A percentile compares a stretch with the other conserved stretches of the same genome.
These are phyloP conservation scores for Albula goreensis DNA, from an alignment of 2,113 vertebrate species.

Conservation along the genomic window DNA sequence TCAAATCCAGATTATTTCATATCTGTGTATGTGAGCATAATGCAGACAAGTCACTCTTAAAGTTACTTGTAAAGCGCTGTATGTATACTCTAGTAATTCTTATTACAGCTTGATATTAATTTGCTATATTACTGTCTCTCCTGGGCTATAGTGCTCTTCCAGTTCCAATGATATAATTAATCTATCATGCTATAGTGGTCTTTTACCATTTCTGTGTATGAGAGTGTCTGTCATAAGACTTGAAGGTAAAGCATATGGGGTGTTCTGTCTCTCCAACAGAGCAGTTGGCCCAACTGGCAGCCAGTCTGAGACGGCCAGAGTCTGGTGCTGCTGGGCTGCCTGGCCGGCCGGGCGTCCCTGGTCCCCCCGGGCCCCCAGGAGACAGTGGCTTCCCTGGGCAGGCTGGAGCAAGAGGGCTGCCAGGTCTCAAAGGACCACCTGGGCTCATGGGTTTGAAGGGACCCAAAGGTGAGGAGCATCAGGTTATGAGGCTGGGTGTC, in stretches of 20 bases:
- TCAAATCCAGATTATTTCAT: too few species aligned
- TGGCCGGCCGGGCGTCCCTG: conserved; percentile 85
- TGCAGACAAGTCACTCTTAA: too few species aligned
- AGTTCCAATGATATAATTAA: too few species aligned
- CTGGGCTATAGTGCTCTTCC: too few species aligned
- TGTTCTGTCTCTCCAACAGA: conserved; percentile 68
- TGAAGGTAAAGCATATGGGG: neutral
- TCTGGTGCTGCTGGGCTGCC: conserved; percentile 86
- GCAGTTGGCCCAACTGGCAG: conserved; percentile 90
- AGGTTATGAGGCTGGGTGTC: too few species aligned
- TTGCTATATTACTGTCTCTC: too few species aligned
- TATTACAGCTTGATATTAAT: too few species aligned
- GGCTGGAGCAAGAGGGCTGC: conserved; percentile 84
- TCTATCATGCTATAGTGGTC: too few species aligned
- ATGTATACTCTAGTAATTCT: too few species aligned
- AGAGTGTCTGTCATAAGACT: neutral
- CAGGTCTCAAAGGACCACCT: conserved; percentile 91
- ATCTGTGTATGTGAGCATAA: too few species aligned
- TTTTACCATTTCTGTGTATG: too few species aligned
- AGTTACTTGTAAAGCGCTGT: too few species aligned
- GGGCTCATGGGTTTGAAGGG: conserved; percentile 83
- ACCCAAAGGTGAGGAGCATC: conserved; percentile 81
- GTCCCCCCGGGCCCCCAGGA: conserved; percentile 80
- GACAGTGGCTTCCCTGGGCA: conserved; percentile 93
- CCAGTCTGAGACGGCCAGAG: conserved; percentile 90